phyloP scores from a whole-genome alignment of 2,888 invertebrate genomes.

The Metallyticus violacea region DNA sequence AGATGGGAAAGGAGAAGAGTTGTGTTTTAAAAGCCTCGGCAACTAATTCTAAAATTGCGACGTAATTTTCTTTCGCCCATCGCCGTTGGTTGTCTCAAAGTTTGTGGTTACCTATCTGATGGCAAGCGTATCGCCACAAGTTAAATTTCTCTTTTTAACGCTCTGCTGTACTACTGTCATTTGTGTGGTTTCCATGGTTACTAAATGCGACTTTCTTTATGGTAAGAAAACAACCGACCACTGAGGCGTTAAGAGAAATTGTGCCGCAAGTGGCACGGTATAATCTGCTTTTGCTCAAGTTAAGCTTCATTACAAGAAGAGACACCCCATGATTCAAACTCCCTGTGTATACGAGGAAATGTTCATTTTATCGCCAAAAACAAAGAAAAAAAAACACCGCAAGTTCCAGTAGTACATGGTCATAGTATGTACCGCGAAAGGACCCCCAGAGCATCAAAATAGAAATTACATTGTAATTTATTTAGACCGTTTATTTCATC shows the following conservation, averaged over 20 bases:
- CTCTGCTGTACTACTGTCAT: neutral
- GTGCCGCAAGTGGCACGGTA: neutral
- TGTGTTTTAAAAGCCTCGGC: constrained; percentile 10
- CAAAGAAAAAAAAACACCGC: too few relatives aligned
- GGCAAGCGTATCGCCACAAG: too few relatives aligned
- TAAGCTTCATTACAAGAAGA: neutral
- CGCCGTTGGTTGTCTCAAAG: neutral
- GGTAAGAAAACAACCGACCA: neutral
- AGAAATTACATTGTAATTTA: too few relatives aligned
- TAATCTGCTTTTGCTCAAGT: neutral
- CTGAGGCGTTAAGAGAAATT: neutral
- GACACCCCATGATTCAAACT: too few relatives aligned
- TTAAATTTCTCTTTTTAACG: neutral
- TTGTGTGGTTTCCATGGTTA: neutral
- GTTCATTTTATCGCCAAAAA: too few relatives aligned
- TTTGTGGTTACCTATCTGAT: neutral
- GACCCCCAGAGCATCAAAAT: too few relatives aligned
- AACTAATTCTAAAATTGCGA: constrained; percentile 12
- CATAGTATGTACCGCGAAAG: too few relatives aligned
- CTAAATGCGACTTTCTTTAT: neutral
- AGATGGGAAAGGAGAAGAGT: neutral
- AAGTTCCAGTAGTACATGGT: too few relatives aligned
- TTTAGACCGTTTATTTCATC: too few relatives aligned
- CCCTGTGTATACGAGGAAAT: too few relatives aligned
- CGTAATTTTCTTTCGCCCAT: neutral